Conservation (phyloP, 2,888 invertebrate species). For the Ormyrus pomaceus region DNA sequence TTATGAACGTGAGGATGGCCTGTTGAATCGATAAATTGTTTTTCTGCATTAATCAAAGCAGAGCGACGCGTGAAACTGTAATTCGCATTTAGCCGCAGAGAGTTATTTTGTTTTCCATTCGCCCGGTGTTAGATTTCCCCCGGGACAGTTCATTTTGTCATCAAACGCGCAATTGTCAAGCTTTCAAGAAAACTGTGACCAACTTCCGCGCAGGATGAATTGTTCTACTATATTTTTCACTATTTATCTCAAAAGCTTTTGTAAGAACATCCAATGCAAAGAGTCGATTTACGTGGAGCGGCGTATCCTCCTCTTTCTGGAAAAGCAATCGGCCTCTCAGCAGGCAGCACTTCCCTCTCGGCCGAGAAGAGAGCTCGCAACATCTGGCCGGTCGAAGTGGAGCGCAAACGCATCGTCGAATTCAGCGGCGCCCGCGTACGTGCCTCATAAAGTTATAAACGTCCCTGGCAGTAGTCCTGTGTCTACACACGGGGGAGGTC, state of each 20-base stretch:
- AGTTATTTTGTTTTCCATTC: constrained; percentile 3
- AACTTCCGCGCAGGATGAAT: too few species aligned
- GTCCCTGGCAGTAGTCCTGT: neutral
- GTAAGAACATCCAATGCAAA: too few species aligned
- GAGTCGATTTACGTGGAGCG: too few species aligned
- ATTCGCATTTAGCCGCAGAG: neutral
- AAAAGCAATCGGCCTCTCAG: too few species aligned
- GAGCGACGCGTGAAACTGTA: constrained; percentile 8
- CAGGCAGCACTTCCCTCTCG: too few species aligned
- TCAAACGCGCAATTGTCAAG: too few species aligned
- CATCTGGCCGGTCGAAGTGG: neutral
- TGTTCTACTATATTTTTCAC: too few species aligned
- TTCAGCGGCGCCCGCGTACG: neutral
- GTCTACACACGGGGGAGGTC: too few species aligned
- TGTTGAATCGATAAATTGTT: neutral
- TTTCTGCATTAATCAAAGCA: constrained; percentile 5
- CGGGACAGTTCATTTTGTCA: neutral
- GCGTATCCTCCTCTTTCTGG: too few species aligned
- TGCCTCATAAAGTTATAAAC: constrained; percentile 23
- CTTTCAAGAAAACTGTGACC: too few species aligned
- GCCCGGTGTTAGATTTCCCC: neutral
- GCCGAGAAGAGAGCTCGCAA: neutral
- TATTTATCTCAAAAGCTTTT: too few species aligned
- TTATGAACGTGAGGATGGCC: too few species aligned
- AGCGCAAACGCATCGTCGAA: constrained; percentile 8